Conservation (phyloP, 2,113 vertebrate genomes). For the Plestiodon gilberti region DNA sequence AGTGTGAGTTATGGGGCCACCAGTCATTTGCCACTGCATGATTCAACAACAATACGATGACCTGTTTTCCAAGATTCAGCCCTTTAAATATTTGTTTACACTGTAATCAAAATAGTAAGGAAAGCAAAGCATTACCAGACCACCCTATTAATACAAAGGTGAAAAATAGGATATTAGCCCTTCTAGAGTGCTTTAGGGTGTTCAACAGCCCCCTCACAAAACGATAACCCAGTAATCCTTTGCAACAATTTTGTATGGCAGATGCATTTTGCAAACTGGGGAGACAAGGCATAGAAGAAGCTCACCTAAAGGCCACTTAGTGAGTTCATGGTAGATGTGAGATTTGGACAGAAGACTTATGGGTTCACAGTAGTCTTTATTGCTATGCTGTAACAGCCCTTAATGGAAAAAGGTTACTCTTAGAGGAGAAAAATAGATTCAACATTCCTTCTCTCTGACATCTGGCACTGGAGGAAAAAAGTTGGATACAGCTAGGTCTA, state of each 20-base stretch:
- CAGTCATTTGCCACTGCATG: no score
- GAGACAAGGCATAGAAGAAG: no score
- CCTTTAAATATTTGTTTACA: no score
- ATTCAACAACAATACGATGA: no score
- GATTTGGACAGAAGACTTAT: background rate
- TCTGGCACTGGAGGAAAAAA: background rate
- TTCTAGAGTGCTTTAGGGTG: no score
- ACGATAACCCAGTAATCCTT: background rate
- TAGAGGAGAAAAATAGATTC: background rate
- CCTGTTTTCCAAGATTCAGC: no score
- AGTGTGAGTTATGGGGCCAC: background rate
- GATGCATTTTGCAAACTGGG: background rate
- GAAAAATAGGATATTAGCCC: background rate
- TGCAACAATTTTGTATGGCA: background rate
- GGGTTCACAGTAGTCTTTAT: background rate
- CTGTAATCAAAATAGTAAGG: no score
- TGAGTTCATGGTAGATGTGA: background rate
- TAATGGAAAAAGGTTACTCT: background rate
- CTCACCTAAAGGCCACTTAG: background rate
- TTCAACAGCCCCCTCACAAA: background rate
- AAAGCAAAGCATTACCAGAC: background rate
- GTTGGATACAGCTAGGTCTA: slow-evolving; percentile 58
- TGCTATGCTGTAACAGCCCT: background rate
- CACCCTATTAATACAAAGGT: background rate
- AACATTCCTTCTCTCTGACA: background rate